Percentiles rank a stretch among this genome's conserved stretches.
These are phyloP conservation scores for Elgaria multicarinata DNA, from an alignment of 2,113 vertebrate genomes.

Conservation along the genomic window DNA sequence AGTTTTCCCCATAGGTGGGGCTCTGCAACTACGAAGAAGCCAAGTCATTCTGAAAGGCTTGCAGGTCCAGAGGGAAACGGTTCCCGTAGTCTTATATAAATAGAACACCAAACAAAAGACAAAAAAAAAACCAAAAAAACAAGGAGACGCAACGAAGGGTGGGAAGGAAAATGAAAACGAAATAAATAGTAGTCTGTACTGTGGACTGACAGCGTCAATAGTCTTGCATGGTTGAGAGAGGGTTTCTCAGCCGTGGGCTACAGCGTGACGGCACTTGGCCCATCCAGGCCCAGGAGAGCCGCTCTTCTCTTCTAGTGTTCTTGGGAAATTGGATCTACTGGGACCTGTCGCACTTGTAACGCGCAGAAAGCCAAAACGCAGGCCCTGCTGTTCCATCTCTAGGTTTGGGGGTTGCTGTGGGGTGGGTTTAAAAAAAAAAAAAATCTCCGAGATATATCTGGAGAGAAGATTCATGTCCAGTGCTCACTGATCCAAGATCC, in stretches of 20 bases:
- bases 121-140: too few species aligned
- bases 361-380: background rate
- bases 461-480: background rate
- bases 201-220: background rate
- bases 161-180: background rate
- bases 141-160: background rate
- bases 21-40: background rate
- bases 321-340: background rate
- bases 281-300: background rate
- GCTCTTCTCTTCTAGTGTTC: background rate
- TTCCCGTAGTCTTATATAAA: constrained; percentile 17
- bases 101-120: constrained; percentile 26
- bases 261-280: too few species aligned
- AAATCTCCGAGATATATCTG: background rate
- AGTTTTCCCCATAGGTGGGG: background rate
- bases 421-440: background rate
- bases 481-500: background rate
- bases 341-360: too few species aligned
- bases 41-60: background rate
- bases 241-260: too few species aligned
- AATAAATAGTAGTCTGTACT: constrained; percentile 42
- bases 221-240: background rate
- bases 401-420: background rate
- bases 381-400: background rate
- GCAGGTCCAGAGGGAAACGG: background rate